Conservation (phyloP, 2,113 vertebrate species). For the Murina feae region DNA sequence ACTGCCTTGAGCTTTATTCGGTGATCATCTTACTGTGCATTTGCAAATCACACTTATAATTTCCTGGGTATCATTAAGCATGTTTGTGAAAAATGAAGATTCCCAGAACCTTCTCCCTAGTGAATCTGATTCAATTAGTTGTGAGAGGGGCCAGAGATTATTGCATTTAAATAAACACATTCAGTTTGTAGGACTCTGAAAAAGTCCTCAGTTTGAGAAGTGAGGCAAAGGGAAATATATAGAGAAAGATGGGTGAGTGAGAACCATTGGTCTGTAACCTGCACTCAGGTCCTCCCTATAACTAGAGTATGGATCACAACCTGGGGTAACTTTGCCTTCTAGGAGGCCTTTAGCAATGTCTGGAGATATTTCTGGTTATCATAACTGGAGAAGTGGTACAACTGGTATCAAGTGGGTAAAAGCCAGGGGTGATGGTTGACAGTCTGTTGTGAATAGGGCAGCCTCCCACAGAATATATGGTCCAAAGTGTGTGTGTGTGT, state of each 20-base stretch:
- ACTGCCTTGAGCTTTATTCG: neutral
- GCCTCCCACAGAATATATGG: neutral
- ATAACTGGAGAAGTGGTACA: neutral
- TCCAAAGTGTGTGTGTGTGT: neutral
- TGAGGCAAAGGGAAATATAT: too few species aligned
- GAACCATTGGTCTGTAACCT: too few species aligned
- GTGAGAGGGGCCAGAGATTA: neutral
- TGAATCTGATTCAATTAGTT: neutral
- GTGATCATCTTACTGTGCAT: neutral
- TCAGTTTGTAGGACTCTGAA: neutral
- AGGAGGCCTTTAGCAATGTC: neutral
- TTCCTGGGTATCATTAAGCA: neutral
- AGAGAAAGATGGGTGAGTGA: too few species aligned
- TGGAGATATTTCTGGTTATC: neutral
- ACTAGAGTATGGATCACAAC: neutral
- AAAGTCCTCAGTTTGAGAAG: slow-evolving; percentile 6
- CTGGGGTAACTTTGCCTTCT: neutral
- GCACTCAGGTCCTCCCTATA: neutral
- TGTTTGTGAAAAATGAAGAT: neutral
- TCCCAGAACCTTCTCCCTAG: neutral
- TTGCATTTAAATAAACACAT: neutral
- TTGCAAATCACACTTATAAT: neutral
- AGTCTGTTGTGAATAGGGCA: neutral
- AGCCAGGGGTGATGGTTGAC: neutral
- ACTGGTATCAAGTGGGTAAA: neutral